phyloP scores from a whole-genome alignment of 1,140 invertebrate species.

The Cephus cinctus region DNA sequence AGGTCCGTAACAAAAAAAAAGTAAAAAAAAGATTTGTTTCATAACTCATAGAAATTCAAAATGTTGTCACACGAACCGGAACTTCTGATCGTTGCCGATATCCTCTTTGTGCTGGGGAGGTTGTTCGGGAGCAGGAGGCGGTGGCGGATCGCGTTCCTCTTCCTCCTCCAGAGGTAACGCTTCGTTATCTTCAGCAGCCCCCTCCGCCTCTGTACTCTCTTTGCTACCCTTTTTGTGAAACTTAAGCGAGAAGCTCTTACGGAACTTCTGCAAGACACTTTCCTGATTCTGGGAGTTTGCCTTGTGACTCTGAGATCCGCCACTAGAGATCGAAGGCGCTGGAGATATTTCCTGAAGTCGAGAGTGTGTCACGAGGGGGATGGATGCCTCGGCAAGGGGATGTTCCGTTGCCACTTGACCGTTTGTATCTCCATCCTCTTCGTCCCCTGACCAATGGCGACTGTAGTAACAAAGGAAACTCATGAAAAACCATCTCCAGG shows the following conservation, averaged over 20 bases:
- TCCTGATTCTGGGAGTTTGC: constrained; percentile 37
- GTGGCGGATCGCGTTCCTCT: constrained; percentile 42
- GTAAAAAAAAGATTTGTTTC: constrained; percentile 2
- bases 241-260: constrained; percentile 67
- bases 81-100: constrained; percentile 46
- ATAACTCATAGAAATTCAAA: constrained; percentile 17
- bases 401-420: constrained; percentile 37
- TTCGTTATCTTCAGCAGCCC: constrained; percentile 46
- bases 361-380: constrained; percentile 39
- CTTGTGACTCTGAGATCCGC: constrained; percentile 22
- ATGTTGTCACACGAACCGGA: constrained; percentile 33
- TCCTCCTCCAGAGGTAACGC: constrained; percentile 42
- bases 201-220: constrained; percentile 51
- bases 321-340: constrained; percentile 20
- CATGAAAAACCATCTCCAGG: no score
- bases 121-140: constrained; percentile 37
- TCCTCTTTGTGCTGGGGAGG: constrained; percentile 46
- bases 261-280: constrained; percentile 68
- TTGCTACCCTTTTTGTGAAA: constrained; percentile 61
- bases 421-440: constrained; percentile 34
- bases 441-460: constrained; percentile 45
- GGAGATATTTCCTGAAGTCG: constrained; percentile 38
- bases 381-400: constrained; percentile 38
- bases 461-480: no score
- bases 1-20: constrained; percentile 1